Evolutionary conservation across 30 jellyfish, hydroid and myxozoan genomes (phyloP).

Genomic region (Haliclystus octoradiatus): DNA sequence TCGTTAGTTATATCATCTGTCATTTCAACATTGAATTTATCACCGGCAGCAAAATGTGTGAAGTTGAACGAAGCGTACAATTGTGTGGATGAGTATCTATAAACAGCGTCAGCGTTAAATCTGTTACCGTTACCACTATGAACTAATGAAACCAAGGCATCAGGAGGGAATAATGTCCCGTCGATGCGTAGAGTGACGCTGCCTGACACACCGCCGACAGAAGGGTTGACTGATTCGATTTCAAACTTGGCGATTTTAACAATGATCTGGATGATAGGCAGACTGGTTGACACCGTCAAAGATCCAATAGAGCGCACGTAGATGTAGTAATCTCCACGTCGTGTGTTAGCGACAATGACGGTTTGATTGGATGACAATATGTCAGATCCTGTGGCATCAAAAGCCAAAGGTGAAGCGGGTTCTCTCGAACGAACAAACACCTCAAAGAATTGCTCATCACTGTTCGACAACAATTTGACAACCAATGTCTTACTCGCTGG

Average conservation of each 20-base stretch:
- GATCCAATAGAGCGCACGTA: not conserved
- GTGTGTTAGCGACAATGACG: slow-evolving; percentile 7
- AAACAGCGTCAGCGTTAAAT: not conserved
- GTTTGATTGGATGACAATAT: slow-evolving; percentile 2
- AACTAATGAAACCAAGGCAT: not conserved
- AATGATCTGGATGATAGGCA: not conserved
- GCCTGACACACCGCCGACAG: not conserved
- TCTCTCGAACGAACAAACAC: not conserved
- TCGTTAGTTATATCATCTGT: not conserved
- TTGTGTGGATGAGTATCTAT: slow-evolving; percentile 14
- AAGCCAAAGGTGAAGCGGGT: slow-evolving; percentile 10
- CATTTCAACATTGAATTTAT: not conserved
- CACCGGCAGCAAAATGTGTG: slow-evolving; percentile 1
- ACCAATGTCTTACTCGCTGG: slow-evolving; percentile 14
- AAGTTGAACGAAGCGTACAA: slow-evolving; percentile 8
- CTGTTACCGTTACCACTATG: not conserved
- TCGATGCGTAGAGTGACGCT: slow-evolving; percentile 1
- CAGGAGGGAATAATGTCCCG: slow-evolving; percentile 19
- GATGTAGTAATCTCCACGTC: slow-evolving; percentile 16
- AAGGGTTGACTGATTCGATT: slow-evolving; percentile 7
- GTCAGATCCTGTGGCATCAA: slow-evolving; percentile 12
- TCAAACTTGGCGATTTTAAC: slow-evolving; percentile 12
- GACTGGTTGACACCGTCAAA: too few species aligned
- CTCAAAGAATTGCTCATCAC: not conserved
- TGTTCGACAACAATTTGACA: not conserved